Evolutionary conservation across 2,113 vertebrate genomes (phyloP).

Genomic region (Centropus unirufus): DNA sequence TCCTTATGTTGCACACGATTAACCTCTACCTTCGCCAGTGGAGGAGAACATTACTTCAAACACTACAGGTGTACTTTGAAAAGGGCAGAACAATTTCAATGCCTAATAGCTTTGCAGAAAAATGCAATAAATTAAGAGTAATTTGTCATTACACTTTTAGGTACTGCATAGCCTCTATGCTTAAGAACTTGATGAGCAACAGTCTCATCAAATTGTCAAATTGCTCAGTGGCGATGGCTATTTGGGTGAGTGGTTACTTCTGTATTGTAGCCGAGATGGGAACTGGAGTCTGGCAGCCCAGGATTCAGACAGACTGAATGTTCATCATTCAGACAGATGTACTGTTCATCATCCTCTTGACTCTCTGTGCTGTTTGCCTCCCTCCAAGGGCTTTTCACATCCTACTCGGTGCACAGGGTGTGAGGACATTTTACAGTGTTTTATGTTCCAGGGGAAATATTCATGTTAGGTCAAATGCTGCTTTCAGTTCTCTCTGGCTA

Average conservation of each 20-base stretch:
- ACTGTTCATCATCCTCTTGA: neutral
- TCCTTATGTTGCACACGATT: neutral
- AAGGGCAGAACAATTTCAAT: neutral
- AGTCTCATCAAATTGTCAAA: neutral
- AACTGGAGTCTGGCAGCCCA: neutral
- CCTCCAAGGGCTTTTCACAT: neutral
- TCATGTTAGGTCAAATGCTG: neutral
- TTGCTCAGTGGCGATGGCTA: neutral
- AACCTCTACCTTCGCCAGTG: neutral
- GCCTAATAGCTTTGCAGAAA: neutral
- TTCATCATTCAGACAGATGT: neutral
- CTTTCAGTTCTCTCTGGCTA: neutral
- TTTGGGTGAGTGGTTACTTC: neutral
- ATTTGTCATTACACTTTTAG: neutral
- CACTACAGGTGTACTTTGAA: neutral
- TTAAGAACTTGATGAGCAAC: neutral
- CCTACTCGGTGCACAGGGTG: neutral
- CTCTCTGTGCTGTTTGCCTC: neutral
- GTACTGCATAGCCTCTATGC: fast-evolving
- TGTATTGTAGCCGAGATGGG: neutral
- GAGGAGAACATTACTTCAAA: neutral
- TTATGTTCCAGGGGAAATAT: neutral
- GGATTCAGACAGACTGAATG: neutral
- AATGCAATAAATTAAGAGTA: neutral
- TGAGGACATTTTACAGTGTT: neutral